These are phyloP conservation scores for Microplitis mediator DNA, from an alignment of 1,140 invertebrate genomes.

Conservation along the genomic window DNA sequence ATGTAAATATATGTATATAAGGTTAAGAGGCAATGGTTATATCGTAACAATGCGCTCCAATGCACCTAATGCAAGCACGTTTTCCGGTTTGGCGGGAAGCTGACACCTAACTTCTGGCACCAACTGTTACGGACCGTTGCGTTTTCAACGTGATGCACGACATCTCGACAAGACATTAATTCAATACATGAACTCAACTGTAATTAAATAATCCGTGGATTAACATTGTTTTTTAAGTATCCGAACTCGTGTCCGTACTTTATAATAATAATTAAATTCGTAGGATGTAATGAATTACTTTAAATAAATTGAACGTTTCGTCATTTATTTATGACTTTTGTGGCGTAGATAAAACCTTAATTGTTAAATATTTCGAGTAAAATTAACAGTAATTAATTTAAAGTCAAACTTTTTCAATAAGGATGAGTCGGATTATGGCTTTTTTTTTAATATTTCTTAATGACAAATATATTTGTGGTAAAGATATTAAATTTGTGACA, in stretches of 20 bases:
- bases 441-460: too few species aligned
- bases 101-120: background rate
- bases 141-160: background rate
- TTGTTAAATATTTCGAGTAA: too few species aligned
- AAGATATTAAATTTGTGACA: too few species aligned
- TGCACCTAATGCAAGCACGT: constrained; percentile 11
- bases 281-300: too few species aligned
- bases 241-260: background rate
- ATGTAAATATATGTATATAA: background rate
- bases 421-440: too few species aligned
- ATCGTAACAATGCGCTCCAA: constrained; percentile 2
- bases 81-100: constrained; percentile 16
- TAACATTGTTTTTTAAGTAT: background rate
- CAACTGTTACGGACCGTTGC: constrained; percentile 1
- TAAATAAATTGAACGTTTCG: too few species aligned
- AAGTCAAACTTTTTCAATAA: too few species aligned
- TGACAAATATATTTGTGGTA: too few species aligned
- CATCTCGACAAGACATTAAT: background rate
- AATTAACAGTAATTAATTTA: too few species aligned
- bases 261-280: too few species aligned
- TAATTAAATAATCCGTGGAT: background rate
- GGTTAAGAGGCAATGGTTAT: background rate
- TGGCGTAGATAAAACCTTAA: too few species aligned
- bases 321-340: too few species aligned
- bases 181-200: background rate